Base-by-base conservation (phyloP, 2,797 vertebrate genomes). In the Salarias fasciatus region DNA sequence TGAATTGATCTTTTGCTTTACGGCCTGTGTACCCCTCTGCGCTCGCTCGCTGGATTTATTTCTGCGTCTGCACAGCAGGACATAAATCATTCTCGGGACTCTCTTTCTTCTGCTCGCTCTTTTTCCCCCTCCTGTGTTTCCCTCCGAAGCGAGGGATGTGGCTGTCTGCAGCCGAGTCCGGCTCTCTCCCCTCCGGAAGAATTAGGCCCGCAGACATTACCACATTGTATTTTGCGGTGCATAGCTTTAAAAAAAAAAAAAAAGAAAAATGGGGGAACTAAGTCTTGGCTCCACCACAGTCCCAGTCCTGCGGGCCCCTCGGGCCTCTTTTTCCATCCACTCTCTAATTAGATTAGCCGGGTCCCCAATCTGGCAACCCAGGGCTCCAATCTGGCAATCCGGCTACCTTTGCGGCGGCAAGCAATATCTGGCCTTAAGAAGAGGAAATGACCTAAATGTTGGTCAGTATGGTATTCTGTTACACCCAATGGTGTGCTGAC, bases 171-270 rank as follows among this genome's bases (percentile, higher is more conserved):
- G 80, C 72, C 69, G 83, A 81, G 86, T 80, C 85, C 83, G 72
- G 80, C 76, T 91, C 89, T 89, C 82, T 85, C 83, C 84, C 85
- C 75, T 89, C 89, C 91, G 93, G 93, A 93, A 93, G 92, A 93
- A 92, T 93, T 93, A 93, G 86, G 55, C 86, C 83, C 89, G 84
- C 90, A 93, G 90, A 93, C 92, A 84, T 93, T 89, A 93, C 92
- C 92, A 90, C 93, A 93, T 90, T 83, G 83, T 85, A 91, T 88
- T 89, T 91, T 92, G 92, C 58, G 91, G 92, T 84, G 72, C 82
- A 63, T 41, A 85, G 77, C 88, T 92, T 88, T 81, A 83, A 67
- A 82, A 75, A 80, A 79, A 35, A 35, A 3, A 35, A 35, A 35
- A 3, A 35, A 35, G 9, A 5, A 35, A 5, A 9, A 6, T 2